Evolutionary conservation across 2,888 invertebrate genomes (phyloP).

Genomic region (Lithophane semibrunnea): DNA sequence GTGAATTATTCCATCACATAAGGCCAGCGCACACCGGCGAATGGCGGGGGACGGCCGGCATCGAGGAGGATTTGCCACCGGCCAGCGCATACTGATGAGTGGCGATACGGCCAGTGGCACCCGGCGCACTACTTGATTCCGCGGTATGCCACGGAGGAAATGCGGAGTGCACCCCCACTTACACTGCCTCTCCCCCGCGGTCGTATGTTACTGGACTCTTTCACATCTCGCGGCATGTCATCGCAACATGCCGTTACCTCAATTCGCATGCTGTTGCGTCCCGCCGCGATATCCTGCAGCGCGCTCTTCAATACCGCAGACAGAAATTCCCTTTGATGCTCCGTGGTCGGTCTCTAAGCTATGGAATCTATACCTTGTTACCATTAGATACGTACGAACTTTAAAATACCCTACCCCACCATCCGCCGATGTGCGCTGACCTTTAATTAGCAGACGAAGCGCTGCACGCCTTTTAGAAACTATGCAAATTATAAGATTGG

Average conservation of each 20-base stretch:
- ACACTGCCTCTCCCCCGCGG: not conserved
- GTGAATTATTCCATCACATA: constrained; percentile 10
- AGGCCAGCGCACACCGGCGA: no score
- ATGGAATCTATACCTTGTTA: not conserved
- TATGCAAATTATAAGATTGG: constrained; percentile 15
- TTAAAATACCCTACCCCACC: not conserved
- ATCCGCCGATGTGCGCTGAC: not conserved
- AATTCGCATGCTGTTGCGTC: not conserved
- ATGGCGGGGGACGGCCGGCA: no score
- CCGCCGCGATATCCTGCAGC: not conserved
- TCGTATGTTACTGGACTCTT: not conserved
- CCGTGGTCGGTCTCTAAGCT: not conserved
- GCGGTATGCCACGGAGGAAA: not conserved
- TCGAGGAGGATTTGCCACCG: no score
- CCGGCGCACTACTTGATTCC: not conserved
- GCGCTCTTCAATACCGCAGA: not conserved
- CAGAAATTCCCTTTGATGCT: not conserved
- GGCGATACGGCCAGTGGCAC: not conserved
- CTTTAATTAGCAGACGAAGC: constrained; percentile 3
- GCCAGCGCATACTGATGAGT: no score
- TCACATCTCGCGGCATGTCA: not conserved
- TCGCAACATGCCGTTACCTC: not conserved
- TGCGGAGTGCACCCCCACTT: not conserved
- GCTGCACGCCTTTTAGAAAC: not conserved
- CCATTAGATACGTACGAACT: not conserved